These are phyloP conservation scores for Dryobotodes eremita DNA, from an alignment of 2,888 invertebrate species.

Conservation along the genomic window DNA sequence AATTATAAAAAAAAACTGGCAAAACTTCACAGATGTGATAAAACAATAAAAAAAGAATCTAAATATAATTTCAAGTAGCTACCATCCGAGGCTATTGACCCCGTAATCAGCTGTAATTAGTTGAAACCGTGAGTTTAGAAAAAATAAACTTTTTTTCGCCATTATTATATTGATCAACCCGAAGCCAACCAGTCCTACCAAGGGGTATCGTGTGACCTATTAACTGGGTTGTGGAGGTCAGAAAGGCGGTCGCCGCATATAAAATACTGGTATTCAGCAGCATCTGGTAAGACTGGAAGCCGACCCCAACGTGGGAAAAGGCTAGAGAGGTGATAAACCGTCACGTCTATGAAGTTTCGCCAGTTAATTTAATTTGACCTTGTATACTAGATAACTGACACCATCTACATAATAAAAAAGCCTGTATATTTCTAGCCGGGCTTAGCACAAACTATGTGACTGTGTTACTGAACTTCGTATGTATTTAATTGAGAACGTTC, in stretches of 20 bases:
- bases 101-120: neutral
- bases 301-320: no score
- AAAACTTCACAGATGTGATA: neutral
- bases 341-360: neutral
- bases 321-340: neutral
- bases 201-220: neutral
- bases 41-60: neutral
- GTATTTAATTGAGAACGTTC: no score
- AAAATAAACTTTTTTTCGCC: neutral
- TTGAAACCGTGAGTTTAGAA: neutral
- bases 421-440: constrained; percentile 59
- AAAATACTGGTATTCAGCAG: neutral
- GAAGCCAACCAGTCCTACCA: neutral
- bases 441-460: constrained; percentile 64
- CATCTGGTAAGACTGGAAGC: neutral
- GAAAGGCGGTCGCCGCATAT: neutral
- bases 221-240: neutral
- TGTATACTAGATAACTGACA: neutral
- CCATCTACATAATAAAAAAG: neutral
- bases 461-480: no score
- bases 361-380: constrained; percentile 5
- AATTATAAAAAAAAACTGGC: neutral
- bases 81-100: neutral
- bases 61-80: neutral
- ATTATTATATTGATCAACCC: neutral